Conservation (phyloP, 2,888 invertebrate species). For the Xestobium rufovillosum region DNA sequence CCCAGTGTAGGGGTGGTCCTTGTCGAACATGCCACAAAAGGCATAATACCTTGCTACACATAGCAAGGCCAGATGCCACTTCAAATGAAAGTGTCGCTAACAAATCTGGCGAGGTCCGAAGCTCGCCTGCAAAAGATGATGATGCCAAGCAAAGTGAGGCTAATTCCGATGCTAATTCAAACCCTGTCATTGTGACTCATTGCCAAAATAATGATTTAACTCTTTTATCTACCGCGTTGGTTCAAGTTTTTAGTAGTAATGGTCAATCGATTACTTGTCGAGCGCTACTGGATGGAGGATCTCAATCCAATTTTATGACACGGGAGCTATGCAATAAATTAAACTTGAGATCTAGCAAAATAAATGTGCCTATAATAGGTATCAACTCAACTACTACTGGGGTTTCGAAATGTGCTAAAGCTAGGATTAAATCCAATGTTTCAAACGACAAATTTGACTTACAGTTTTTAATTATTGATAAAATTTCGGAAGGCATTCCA, state of each 20-base stretch:
- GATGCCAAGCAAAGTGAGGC: no score
- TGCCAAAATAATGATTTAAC: no score
- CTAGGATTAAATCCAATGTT: slow-evolving; percentile 3
- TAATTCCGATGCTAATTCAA: no score
- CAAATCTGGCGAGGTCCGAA: no score
- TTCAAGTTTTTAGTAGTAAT: no score
- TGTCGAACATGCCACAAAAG: slow-evolving; percentile 13
- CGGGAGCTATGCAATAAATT: not conserved
- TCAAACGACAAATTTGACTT: slow-evolving; percentile 4
- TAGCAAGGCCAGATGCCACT: slow-evolving; percentile 4
- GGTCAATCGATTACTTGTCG: no score
- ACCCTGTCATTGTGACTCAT: no score
- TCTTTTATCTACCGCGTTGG: no score
- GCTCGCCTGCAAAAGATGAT: no score
- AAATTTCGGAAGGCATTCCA: slow-evolving; percentile 12
- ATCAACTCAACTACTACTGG: not conserved
- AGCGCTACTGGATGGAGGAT: no score
- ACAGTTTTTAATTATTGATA: slow-evolving; percentile 8
- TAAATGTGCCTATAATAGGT: not conserved
- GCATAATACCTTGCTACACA: slow-evolving; percentile 15
- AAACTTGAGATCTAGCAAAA: not conserved
- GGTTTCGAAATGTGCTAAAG: slow-evolving; percentile 1
- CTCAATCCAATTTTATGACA: no score
- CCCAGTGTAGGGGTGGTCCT: slow-evolving; percentile 7
- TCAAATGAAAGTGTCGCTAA: no score